phyloP scores from a whole-genome alignment of 2,797 vertebrate genomes.

The Gambelia wislizenii region DNA sequence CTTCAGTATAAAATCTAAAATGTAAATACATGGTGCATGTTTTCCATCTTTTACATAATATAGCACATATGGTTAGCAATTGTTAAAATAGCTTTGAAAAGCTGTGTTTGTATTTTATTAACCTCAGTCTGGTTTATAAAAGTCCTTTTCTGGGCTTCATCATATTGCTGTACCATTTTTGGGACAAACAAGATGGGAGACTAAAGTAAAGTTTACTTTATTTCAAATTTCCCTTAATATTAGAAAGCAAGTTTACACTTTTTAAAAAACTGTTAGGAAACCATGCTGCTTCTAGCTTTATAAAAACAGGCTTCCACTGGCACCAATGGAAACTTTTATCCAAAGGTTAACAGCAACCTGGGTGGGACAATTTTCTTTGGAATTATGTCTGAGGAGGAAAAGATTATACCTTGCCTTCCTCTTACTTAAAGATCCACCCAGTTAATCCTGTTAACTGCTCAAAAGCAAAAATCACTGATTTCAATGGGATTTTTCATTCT shows the following conservation, averaged over 20 bases:
- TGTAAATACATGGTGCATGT: neutral
- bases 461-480: neutral
- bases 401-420: neutral
- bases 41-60: neutral
- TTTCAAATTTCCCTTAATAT: neutral
- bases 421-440: neutral
- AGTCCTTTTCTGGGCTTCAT: neutral
- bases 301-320: neutral
- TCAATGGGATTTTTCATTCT: no score
- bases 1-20: neutral
- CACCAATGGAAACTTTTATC: neutral
- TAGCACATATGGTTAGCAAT: fast-evolving
- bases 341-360: neutral
- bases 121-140: neutral
- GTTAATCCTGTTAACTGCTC: neutral
- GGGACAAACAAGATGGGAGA: neutral
- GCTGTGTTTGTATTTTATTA: neutral
- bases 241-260: neutral
- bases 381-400: neutral
- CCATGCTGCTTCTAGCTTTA: neutral
- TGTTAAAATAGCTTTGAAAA: neutral
- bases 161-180: neutral
- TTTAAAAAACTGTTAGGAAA: neutral
- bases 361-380: neutral
- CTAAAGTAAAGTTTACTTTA: neutral